phyloP scores from a whole-genome alignment of 2,888 invertebrate genomes.

The Endomychus coccineus region DNA sequence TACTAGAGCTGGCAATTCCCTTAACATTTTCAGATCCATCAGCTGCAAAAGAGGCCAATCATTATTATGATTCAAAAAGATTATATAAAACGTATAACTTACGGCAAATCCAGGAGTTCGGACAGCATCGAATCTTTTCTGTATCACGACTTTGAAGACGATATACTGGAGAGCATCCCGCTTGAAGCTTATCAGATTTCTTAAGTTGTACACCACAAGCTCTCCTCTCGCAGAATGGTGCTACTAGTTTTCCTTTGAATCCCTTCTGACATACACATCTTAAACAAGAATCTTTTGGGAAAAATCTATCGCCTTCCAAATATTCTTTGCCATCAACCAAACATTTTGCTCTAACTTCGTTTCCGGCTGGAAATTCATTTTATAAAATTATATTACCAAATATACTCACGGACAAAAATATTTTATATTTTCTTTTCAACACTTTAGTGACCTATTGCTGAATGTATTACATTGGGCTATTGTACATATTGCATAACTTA shows the following conservation, averaged over 20 bases:
- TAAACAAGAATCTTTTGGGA: slow-evolving; percentile 17
- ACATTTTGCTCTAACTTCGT: slow-evolving; percentile 10
- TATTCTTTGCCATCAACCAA: slow-evolving; percentile 14
- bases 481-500: too few relatives aligned
- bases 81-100: too few relatives aligned
- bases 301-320: slow-evolving; percentile 18
- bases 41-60: neutral
- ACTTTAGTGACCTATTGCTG: too few relatives aligned
- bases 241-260: slow-evolving; percentile 19
- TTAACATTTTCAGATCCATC: neutral
- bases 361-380: too few relatives aligned
- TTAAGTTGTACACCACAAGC: slow-evolving; percentile 13
- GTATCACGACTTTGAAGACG: neutral
- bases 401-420: too few relatives aligned
- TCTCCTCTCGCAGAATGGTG: slow-evolving; percentile 15
- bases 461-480: too few relatives aligned
- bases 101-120: slow-evolving; percentile 6
- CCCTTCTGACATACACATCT: slow-evolving; percentile 23
- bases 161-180: slow-evolving; percentile 17
- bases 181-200: slow-evolving; percentile 7
- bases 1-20: neutral
- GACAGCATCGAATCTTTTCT: slow-evolving; percentile 9
- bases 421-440: too few relatives aligned
- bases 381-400: too few relatives aligned
- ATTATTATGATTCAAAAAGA: too few relatives aligned